Conservation (phyloP, 2,888 invertebrate genomes). For the Euplexia lucipara region DNA sequence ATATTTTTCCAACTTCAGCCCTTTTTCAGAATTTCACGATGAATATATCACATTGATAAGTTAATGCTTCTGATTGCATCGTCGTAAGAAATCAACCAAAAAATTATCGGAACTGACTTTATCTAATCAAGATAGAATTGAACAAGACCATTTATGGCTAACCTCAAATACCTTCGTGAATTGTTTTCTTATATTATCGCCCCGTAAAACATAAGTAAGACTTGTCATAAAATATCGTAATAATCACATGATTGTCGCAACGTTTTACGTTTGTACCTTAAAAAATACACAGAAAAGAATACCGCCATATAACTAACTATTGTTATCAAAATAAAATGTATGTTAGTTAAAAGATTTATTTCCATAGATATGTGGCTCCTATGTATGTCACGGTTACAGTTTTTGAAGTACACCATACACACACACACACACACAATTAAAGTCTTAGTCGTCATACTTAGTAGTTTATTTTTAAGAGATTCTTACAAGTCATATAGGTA, state of each 20-base stretch:
- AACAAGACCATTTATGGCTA: not conserved
- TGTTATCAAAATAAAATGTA: constrained; percentile 36
- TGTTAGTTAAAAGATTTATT: constrained; percentile 26
- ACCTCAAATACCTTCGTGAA: not conserved
- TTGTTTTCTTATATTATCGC: not conserved
- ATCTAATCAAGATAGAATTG: constrained; percentile 26
- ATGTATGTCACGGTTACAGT: constrained; percentile 33
- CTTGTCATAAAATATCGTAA: not conserved
- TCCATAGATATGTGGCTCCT: constrained; percentile 14
- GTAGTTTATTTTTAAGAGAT: too few species aligned
- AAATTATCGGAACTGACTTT: constrained; percentile 13
- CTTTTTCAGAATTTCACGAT: not conserved
- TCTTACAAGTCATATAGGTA: too few species aligned
- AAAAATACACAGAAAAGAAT: constrained; percentile 29
- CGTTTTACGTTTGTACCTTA: constrained; percentile 17
- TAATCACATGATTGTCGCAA: constrained; percentile 3
- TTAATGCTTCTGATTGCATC: not conserved
- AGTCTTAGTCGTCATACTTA: too few species aligned
- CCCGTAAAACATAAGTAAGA: not conserved
- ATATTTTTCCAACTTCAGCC: not conserved
- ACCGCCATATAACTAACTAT: constrained; percentile 17
- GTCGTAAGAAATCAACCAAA: not conserved
- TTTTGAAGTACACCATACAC: not conserved
- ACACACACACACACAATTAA: too few species aligned
- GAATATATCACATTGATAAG: not conserved